A percentile compares a stretch with the other conserved stretches of the same genome.
phyloP scores from a whole-genome alignment of 2,113 vertebrate species.

The Zosterops lateralis region DNA sequence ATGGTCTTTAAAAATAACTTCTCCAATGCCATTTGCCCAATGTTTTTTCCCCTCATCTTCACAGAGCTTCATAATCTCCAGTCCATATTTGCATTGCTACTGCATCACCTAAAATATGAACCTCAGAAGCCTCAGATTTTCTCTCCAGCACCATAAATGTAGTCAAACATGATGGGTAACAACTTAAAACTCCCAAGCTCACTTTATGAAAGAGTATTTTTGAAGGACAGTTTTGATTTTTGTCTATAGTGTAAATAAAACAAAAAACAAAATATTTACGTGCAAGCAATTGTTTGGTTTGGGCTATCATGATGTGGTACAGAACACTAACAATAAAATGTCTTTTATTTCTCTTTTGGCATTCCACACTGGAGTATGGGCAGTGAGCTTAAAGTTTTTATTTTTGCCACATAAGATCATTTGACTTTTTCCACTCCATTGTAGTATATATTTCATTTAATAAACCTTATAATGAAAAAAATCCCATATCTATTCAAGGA shows the following conservation, averaged over 20 bases:
- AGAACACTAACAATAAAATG: neutral
- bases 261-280: neutral
- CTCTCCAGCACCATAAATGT: neutral
- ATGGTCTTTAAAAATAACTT: neutral
- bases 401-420: neutral
- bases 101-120: neutral
- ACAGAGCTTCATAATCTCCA: neutral
- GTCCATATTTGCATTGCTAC: neutral
- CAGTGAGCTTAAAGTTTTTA: neutral
- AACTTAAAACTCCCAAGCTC: neutral
- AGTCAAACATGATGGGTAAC: neutral
- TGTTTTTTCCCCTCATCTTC: neutral
- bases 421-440: neutral
- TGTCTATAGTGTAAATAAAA: neutral
- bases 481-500: neutral
- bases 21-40: neutral
- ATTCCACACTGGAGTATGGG: neutral
- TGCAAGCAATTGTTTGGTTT: neutral
- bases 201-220: neutral
- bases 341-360: neutral
- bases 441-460: conserved; percentile 1
- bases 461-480: conserved; percentile 7
- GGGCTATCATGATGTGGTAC: neutral
- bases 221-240: neutral
- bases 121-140: neutral